A percentile compares a stretch with the other conserved stretches of the same genome.
phyloP scores from a whole-genome alignment of 37 sponge, comb jelly and placozoan species.

The Mnemiopsis leidyi region DNA sequence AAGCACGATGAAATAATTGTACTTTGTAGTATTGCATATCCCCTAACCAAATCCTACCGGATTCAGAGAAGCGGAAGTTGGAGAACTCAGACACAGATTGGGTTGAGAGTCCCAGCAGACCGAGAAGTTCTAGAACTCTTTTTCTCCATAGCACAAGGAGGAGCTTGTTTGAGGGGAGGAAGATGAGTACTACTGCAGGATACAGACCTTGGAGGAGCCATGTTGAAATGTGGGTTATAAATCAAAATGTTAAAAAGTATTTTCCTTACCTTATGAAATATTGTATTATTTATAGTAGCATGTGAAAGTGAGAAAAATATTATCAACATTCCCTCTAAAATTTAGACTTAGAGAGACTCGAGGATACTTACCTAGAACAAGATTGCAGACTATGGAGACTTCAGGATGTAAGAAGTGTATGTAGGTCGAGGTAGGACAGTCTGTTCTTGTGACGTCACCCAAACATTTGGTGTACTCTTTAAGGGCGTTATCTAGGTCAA shows the following conservation, averaged over 20 bases:
- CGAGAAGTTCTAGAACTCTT: background rate
- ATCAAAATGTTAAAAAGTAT: background rate
- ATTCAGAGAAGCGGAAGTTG: background rate
- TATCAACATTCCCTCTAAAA: too few relatives aligned
- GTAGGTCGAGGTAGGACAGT: background rate
- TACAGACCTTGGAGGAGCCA: background rate
- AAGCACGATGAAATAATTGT: too few relatives aligned
- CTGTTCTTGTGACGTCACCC: background rate
- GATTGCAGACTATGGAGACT: background rate
- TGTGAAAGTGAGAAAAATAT: too few relatives aligned
- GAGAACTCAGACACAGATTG: background rate
- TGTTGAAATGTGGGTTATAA: background rate
- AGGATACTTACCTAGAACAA: background rate
- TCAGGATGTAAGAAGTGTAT: background rate
- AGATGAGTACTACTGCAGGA: background rate
- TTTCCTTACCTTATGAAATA: background rate
- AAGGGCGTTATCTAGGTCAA: background rate
- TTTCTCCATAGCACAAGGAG: background rate
- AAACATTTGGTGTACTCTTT: background rate
- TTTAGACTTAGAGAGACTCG: too few relatives aligned
- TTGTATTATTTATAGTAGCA: too few relatives aligned
- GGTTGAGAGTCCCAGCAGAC: background rate
- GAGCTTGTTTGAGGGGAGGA: conserved; percentile 1
- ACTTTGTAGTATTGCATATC: too few relatives aligned
- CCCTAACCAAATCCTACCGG: background rate